Evolutionary conservation across 2,888 invertebrate genomes (phyloP).

Genomic region (Agriopis aurantiaria): DNA sequence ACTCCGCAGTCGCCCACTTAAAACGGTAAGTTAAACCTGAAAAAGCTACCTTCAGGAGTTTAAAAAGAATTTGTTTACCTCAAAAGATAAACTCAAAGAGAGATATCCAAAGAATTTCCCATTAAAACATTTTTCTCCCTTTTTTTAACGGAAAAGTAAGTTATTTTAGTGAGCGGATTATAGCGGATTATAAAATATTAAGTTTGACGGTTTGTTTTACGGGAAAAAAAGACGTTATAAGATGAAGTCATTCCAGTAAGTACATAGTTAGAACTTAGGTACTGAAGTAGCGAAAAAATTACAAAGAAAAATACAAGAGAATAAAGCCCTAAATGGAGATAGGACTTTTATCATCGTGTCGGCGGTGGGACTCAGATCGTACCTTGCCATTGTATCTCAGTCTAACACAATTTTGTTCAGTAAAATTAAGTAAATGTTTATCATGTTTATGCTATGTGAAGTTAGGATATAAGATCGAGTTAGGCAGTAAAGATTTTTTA

Average conservation of each 20-base stretch:
- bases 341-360: neutral
- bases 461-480: too few species aligned
- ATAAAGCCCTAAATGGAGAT: neutral
- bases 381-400: neutral
- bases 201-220: conserved; percentile 23
- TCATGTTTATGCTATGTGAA: too few species aligned
- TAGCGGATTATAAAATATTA: conserved; percentile 18
- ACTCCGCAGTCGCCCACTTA: conserved; percentile 14
- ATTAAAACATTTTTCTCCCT: conserved; percentile 38
- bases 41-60: conserved; percentile 46
- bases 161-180: conserved; percentile 28
- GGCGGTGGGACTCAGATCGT: neutral
- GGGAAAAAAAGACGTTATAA: neutral
- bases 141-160: conserved; percentile 16
- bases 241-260: neutral
- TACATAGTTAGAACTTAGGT: neutral
- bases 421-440: too few species aligned
- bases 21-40: conserved; percentile 34
- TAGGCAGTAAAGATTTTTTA: too few species aligned
- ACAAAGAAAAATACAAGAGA: conserved; percentile 4
- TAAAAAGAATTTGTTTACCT: conserved; percentile 63
- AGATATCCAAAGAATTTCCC: conserved; percentile 42
- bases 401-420: too few species aligned
- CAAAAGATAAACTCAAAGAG: conserved; percentile 54
- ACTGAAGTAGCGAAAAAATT: neutral